Base-by-base conservation (phyloP, 1,140 invertebrate species). In the Capitella teleta region DNA sequence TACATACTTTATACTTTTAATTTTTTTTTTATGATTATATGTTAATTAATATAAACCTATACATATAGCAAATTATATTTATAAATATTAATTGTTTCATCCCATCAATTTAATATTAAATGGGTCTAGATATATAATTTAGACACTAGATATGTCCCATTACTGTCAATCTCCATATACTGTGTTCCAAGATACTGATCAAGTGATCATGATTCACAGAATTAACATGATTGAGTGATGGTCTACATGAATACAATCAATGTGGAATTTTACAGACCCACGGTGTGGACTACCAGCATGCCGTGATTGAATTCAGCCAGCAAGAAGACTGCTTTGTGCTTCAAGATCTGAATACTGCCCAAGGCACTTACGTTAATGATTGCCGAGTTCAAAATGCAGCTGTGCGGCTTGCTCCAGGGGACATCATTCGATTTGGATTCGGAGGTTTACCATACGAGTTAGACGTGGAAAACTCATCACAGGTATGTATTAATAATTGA, bases 321-420 rank as follows among this genome's bases (percentile, higher is more conserved):
- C 58, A 62, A 43, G 70, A 73, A 53, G 63, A 64, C 25, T 66
- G 66, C 53, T 70, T 60, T 57, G 57, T 73, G 5, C 47, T 73
- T 14, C 65, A 72, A 56, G 71, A 73, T 54, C 54, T 73, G 23
- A 72, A 72, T 55, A 63, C 67, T 12, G 57, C 60, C 16, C 63
- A 68, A 44, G 71, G 71, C 19, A 73, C 68, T 5, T 72, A 70
- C 56, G 66, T 73, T 1, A 72, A 73, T 52, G 66, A 73, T 49
- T 64, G 63, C 24, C 54, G 67, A 23, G 59, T 73, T 37, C 70
- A 73, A 50, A 73, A 72, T 59, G 67, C 70, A 8, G 62, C 67
- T 43, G 68, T 73, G 3, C 52, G 68, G 46, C 53, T 73, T 3
- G 61, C 62, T 37, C 62, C 67, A n/a, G 60, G 62, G 26, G 71